A percentile compares a stretch with the other conserved stretches of the same genome.
Evolutionary conservation across 2,888 invertebrate species (phyloP).

Genomic region (Metacarcinus magister): DNA sequence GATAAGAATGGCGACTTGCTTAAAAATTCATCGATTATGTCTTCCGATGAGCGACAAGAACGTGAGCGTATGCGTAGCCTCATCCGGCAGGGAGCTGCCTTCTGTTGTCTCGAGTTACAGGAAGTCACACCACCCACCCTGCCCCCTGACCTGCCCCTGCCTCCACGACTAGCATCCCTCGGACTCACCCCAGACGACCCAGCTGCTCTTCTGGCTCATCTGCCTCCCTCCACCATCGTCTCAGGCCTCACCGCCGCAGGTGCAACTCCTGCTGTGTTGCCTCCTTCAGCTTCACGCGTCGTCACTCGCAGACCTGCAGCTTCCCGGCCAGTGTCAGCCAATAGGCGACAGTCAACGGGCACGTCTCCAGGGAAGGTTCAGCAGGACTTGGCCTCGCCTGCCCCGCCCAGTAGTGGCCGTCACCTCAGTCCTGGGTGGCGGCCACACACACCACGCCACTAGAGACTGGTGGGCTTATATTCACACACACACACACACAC

Average conservation of each 20-base stretch:
- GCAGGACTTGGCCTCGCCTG: background rate
- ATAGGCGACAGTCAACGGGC: conserved; percentile 7
- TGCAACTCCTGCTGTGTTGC: background rate
- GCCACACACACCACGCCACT: background rate
- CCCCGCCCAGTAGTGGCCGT: background rate
- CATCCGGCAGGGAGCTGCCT: conserved; percentile 79
- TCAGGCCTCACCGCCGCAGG: background rate
- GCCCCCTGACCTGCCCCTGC: conserved; percentile 78
- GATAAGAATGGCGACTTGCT: conserved; percentile 34
- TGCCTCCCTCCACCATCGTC: conserved; percentile 58
- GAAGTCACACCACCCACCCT: conserved; percentile 57
- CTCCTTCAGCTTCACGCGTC: background rate
- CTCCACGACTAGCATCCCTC: conserved; percentile 72
- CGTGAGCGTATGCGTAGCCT: conserved; percentile 68
- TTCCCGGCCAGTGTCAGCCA: conserved; percentile 65
- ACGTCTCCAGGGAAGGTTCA: background rate
- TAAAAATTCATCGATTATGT: conserved; percentile 56
- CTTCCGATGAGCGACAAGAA: conserved; percentile 60
- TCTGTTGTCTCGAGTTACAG: conserved; percentile 77
- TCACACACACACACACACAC: conserved; percentile 59
- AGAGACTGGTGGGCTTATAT: conserved; percentile 22
- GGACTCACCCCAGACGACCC: conserved; percentile 74
- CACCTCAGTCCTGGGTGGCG: conserved; percentile 47
- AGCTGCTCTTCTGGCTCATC: conserved; percentile 67
- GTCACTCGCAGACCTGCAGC: background rate